Evolutionary conservation across 2,888 invertebrate genomes (phyloP), one percentile per base, ranked within the genome.

Genomic region (Brassicogethes aeneus): DNA sequence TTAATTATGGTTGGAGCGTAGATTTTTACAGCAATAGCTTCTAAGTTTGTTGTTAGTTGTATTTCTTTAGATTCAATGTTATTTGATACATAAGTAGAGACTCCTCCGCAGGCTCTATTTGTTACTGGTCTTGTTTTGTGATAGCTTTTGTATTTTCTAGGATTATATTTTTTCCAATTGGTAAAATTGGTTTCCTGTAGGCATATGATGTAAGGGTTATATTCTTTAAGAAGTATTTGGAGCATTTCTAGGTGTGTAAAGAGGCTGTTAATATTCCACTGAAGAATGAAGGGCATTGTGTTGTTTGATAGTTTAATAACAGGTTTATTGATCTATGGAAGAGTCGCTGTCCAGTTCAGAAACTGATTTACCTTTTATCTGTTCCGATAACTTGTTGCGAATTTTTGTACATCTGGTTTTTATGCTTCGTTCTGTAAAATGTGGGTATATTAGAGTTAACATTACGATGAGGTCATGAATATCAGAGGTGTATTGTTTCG

Each of bases 181-280:
- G n/a, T n/a, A n/a, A n/a, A 45, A 17, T 47, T 46, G 10, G 45
- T 47, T 43, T 45, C 48, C 36, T 44, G 44, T 10, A 46, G 36
- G 31, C 43, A 44, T 2, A 46, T 35, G 14, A 43, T 37, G 10
- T 41, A 38, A n/a, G 45, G 39, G 8, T 15, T 14, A 15, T 12
- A n/a, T 2, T 39, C 29, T n/a, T 39, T 32, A n/a, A 43, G 34
- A 16, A 46, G 42, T n/a, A 40, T 30, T 39, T 46, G 38, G 13
- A 44, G 38, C 14, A 33, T 34, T 37, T 41, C 43, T 8, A 46
- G 23, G 34, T 36, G 45, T 12, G 43, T n/a, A 16, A 40, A 40
- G 34, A 41, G 38, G 14, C 40, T 40, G 34, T 44, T 37, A 33
- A 36, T 43, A 16, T 47, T 43, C 37, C 45, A 47, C 16, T 47